Percentiles rank a stretch among this genome's conserved stretches.
Evolutionary conservation across 2,113 vertebrate species (phyloP).

Genomic region (Sus scrofa): DNA sequence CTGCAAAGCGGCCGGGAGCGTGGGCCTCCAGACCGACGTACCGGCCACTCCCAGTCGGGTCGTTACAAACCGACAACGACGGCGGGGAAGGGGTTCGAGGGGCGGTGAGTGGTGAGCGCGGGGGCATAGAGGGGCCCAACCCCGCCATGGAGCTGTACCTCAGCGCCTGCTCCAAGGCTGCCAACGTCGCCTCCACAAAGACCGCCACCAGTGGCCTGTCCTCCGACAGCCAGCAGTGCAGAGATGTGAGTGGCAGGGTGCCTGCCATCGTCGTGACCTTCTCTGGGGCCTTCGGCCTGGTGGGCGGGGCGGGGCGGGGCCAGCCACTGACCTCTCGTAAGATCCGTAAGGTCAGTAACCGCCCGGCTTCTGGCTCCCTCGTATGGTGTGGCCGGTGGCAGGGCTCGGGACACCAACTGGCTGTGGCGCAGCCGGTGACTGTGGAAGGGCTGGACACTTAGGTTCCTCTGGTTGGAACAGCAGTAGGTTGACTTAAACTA

Average conservation of each 20-base stretch:
- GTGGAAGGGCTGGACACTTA: too few relatives aligned
- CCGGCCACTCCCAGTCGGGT: neutral
- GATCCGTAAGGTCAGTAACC: neutral
- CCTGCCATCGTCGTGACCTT: fast-evolving
- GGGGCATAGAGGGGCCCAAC: neutral
- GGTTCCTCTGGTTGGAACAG: neutral
- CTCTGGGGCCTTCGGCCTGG: neutral
- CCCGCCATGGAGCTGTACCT: conserved; percentile 74
- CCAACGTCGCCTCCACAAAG: neutral
- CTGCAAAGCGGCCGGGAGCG: neutral
- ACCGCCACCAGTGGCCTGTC: neutral
- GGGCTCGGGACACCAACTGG: neutral
- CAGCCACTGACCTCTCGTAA: neutral
- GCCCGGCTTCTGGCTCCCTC: neutral
- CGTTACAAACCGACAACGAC: neutral
- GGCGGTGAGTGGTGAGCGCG: neutral
- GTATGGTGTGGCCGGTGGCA: fast-evolving
- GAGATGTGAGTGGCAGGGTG: conserved; percentile 61
- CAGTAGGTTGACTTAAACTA: neutral
- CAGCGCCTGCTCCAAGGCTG: conserved; percentile 71
- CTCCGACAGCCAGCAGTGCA: neutral
- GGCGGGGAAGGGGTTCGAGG: neutral
- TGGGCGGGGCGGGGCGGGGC: too few relatives aligned
- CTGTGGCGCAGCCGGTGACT: fast-evolving
- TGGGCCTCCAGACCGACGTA: neutral